Base-by-base conservation (phyloP, 2,113 vertebrate species). In the Alexandromys fortis region DNA sequence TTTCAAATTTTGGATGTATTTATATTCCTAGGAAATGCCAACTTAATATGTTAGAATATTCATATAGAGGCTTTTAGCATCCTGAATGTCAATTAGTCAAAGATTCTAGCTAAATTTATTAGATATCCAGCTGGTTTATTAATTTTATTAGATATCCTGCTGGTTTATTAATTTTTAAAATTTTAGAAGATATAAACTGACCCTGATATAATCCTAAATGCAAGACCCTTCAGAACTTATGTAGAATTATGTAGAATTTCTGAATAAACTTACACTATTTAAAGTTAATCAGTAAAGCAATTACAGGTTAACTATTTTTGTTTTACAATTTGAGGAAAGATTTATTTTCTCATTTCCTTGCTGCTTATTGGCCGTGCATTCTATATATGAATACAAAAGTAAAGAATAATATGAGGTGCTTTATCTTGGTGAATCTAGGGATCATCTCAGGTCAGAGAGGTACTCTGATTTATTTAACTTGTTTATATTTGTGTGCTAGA, bases 101-200 rank as follows among this genome's bases (percentile, higher is more conserved):
- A 87, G 89, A 87, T 72, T 76, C 30, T 70, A 2, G 21, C 10
- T 87, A 77, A 75, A 75, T 58, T 79, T 92, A 19, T 72, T 77
- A 67, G 49, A 22, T 90, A 10, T 94, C 24, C 90, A 67, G 78
- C 21, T 91, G 52, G 26, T 79, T 92, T 96, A 63, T 81, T 79
- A 55, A 52, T 82, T 96, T 95, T 78, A 19, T 72, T 77, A 67
- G 49, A 22, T 90, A 10, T 94, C 24, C 90, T 61, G 78, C 21
- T 91, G 52, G 26, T 79, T 92, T 96, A 63, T 81, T 79, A 55
- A 52, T 82, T 96, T 95, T 78, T 2, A 83, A 90, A 94, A 88
- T 67, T 8, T 87, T 79, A 90, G 38, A 94, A 49, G 49, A 4
- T 38, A 5, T 94, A 82, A 94, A 85, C 30, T 92, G 76, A 88